Base-by-base conservation (phyloP, 2,888 invertebrate genomes). In the Drosophila bunnanda region DNA sequence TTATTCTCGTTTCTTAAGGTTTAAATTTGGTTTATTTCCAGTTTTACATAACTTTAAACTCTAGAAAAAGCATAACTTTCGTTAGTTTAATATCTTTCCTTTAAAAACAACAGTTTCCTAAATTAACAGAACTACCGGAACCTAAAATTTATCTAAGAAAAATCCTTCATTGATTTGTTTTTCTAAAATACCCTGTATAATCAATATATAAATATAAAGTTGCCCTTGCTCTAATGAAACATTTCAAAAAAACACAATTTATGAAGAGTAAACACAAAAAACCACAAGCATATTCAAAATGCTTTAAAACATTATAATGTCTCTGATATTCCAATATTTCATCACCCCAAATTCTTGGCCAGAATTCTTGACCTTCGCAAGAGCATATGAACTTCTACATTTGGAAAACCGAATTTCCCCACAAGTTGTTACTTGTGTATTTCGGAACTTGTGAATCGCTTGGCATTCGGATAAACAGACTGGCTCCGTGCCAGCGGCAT, bases 401-500 rank as follows among this genome's bases (percentile, higher is more conserved):
- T 32, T 12, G 43, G 10, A 48, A 58, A 38, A 53, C 22, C 39
- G 39, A 55, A 46, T 61, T 73, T 70, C 22, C 50, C 44, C 56
- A 68, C 48, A 62, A 46, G 53, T 59, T 50, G 38, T 43, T 43
- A 20, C 32, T 55, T 38, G 34, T 20, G 30, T 22, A 44, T 65
- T 48, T 72, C 54, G 38, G 25, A 44, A 30, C 36, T 71, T 55
- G 43, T 64, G 66, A 60, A 74, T 65, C 56, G 53, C 68, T 75
- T 75, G 78, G 65, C 61, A 73, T 74, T 68, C 64, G 59, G 39
- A 32, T 56, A 65, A 56, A 56, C 52, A 67, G 46, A 32, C 22
- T 32, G n/a, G 44, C 50, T 55, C 55, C 50, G 38, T 25, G 65
- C 43, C 34, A 46, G 71, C 64, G 58, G 60, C 53, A 46, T 68